Evolutionary conservation across 2,113 vertebrate species (phyloP).

Genomic region (Mesoclemmys tuberculata): DNA sequence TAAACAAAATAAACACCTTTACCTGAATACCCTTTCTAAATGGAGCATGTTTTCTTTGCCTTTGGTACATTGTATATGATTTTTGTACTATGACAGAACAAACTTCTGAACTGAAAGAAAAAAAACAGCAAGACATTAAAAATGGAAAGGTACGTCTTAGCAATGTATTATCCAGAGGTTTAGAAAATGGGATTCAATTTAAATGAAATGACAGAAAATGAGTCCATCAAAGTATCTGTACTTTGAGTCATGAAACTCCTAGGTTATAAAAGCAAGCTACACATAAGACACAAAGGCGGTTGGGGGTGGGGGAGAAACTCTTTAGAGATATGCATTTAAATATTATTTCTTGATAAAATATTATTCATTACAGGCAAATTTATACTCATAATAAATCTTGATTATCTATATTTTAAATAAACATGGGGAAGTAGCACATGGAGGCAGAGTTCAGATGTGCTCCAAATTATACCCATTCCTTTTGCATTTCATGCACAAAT

Average conservation of each 20-base stretch:
- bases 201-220: slow-evolving; percentile 73
- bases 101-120: not conserved
- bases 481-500: slow-evolving; percentile 44
- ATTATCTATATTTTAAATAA: not conserved
- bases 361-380: slow-evolving; percentile 46
- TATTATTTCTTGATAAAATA: slow-evolving; percentile 50
- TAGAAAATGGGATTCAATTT: slow-evolving; percentile 68
- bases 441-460: slow-evolving; percentile 10
- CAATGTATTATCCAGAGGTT: slow-evolving; percentile 58
- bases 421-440: not conserved
- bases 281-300: slow-evolving; percentile 43
- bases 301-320: not conserved
- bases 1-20: not conserved
- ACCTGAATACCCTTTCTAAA: not conserved
- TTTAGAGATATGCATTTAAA: slow-evolving; percentile 5
- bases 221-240: slow-evolving; percentile 58
- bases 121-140: not conserved
- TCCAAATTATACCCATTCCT: not conserved
- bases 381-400: slow-evolving; percentile 18
- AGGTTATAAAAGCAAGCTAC: slow-evolving; percentile 56
- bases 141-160: slow-evolving; percentile 26
- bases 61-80: not conserved
- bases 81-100: not conserved
- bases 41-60: not conserved
- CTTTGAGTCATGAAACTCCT: slow-evolving; percentile 61